Evolutionary conservation across 2,797 vertebrate genomes (phyloP), one percentile per base, ranked within the genome.

Genomic region (Botia kubotai): DNA sequence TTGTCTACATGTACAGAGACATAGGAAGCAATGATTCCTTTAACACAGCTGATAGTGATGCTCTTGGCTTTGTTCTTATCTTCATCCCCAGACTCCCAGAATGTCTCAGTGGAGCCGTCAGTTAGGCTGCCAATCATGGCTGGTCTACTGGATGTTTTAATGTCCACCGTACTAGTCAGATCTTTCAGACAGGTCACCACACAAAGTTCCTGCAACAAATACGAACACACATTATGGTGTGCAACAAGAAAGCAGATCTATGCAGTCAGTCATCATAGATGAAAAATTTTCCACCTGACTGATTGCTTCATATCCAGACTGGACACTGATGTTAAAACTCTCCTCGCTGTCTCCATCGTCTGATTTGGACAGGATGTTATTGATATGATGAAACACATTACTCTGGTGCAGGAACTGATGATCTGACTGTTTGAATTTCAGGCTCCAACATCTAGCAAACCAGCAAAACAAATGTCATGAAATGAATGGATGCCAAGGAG

Each of bases 371-470:
- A 99, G 92, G 89, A 99, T 99, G 82, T 99, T 99, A 91, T 99
- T 99, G 90, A 99, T 99, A 89, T 99, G 98, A 92, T 99, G 98
- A 90, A 99, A 99, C 83, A 99, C 98, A n/a, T 99, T 99, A 92
- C 98, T 99, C 89, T 99, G 98, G 87, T 99, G 98, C 85, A 99
- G 94, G 88, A 99, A 99, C 86, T 99, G 98, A 85, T 99, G 98
- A 91, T 99, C 98, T 0, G 98, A 99, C 84, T 99, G 98, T 87
- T 99, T 99, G 90, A 99, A 99, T 91, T 99, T 99, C 75, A 99
- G 97, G 90, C 98, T 99, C 98, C 98, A 99, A 88, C 98, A 99
- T 83, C 98, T 99, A 21, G 43, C n/a, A 53, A 73, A 43, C 63
- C 46, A n/a, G 21, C 3, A 16, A 52, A 55, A 50, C 48, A 58